A percentile compares a stretch with the other conserved stretches of the same genome.
phyloP scores from a whole-genome alignment of 2,113 vertebrate genomes.

The Tupaia chinensis region DNA sequence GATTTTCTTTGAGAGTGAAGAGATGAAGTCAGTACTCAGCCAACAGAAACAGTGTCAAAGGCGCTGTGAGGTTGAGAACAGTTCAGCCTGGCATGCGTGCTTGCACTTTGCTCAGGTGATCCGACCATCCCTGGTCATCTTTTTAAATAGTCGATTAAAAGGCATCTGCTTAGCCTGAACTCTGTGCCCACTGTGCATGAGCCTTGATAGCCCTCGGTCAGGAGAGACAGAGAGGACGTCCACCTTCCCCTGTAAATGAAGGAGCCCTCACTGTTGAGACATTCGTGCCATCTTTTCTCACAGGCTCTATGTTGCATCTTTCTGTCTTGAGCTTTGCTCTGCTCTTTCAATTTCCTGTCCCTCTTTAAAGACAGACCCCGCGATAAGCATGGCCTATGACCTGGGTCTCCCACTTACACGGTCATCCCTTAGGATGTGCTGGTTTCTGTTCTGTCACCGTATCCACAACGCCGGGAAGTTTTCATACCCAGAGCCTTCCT shows the following conservation, averaged over 20 bases:
- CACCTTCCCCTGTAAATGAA: background rate
- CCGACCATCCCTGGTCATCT: background rate
- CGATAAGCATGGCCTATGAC: fast-evolving
- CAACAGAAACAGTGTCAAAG: conserved; percentile 13
- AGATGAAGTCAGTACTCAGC: background rate
- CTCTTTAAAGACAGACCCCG: background rate
- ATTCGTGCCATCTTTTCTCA: background rate
- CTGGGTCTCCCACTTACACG: background rate
- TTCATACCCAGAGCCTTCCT: fast-evolving
- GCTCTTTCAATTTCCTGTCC: background rate
- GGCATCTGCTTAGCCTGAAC: background rate
- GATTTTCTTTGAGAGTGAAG: conserved; percentile 41
- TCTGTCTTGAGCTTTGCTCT: no score
- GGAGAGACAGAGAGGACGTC: background rate
- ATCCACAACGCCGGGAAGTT: background rate
- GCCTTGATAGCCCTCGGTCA: background rate
- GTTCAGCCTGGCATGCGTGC: background rate
- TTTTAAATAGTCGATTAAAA: background rate
- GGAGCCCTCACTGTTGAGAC: background rate
- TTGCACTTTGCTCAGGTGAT: background rate
- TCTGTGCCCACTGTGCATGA: no score
- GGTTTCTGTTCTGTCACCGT: fast-evolving
- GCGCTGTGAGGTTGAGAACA: background rate
- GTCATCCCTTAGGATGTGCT: background rate
- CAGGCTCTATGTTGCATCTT: background rate